These are phyloP conservation scores for Tetrapedia diversipes DNA, from an alignment of 2,888 invertebrate genomes.

Conservation along the genomic window DNA sequence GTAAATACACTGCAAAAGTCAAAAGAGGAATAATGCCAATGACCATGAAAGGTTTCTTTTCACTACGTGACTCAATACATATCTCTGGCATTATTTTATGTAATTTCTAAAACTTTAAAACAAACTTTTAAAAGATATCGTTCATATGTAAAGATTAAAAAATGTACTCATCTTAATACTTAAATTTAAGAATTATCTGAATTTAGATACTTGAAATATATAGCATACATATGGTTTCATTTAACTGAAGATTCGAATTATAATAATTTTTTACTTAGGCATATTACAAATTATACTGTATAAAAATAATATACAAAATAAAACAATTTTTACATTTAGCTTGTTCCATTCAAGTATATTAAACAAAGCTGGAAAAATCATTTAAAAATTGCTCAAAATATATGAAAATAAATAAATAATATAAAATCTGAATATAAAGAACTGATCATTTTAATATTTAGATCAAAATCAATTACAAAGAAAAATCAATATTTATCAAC, in stretches of 20 bases:
- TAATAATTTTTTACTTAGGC: not conserved
- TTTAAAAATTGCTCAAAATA: not conserved
- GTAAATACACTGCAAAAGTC: conserved; percentile 70
- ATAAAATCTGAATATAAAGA: not conserved
- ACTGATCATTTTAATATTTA: conserved; percentile 4
- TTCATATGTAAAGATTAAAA: not conserved
- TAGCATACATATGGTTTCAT: not conserved
- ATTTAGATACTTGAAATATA: not conserved
- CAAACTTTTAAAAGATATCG: not conserved
- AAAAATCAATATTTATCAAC: conserved; percentile 51
- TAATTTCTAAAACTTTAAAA: not conserved
- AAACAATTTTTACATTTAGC: not conserved
- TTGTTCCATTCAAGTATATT: not conserved
- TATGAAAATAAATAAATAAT: not conserved
- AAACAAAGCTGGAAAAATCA: not conserved
- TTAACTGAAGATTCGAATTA: not conserved
- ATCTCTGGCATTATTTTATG: not conserved
- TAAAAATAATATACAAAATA: not conserved
- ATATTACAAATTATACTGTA: not conserved
- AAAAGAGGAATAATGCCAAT: conserved; percentile 24
- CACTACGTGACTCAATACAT: conserved; percentile 47
- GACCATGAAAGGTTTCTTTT: conserved; percentile 18
- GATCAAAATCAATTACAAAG: conserved; percentile 31
- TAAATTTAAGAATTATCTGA: not conserved
- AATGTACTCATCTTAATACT: not conserved